Conservation (phyloP, 2,113 vertebrate genomes). For the Cariama cristata region DNA sequence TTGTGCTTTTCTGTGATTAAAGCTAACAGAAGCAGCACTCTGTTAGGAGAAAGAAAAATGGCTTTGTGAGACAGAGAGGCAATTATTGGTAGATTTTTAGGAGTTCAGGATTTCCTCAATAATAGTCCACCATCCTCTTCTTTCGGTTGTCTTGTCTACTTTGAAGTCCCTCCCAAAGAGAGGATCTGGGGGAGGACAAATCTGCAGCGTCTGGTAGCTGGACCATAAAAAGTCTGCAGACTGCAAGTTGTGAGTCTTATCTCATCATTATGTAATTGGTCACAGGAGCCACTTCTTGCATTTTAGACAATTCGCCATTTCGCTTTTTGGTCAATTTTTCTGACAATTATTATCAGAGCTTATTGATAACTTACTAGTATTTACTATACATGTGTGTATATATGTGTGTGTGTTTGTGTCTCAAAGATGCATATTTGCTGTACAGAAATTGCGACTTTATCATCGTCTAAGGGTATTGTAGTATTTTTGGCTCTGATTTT, state of each 20-base stretch:
- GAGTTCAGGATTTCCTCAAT: not conserved
- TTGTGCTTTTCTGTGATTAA: not conserved
- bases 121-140: not conserved
- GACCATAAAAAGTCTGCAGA: not conserved
- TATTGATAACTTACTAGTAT: not conserved
- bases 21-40: not conserved
- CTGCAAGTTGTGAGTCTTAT: not conserved
- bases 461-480: not conserved
- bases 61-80: not conserved
- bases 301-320: not conserved
- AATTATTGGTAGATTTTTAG: not conserved
- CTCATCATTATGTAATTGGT: not conserved
- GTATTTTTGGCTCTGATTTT: not conserved
- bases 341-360: not conserved
- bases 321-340: not conserved
- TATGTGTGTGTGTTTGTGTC: accelerated
- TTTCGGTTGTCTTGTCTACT: not conserved
- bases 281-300: not conserved
- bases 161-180: not conserved
- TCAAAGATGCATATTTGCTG: not conserved
- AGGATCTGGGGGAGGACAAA: not conserved
- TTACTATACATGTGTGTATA: not conserved
- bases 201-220: not conserved
- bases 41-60: not conserved
- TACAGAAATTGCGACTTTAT: not conserved